These are phyloP conservation scores for Phaedon cochleariae DNA, from an alignment of 2,888 invertebrate genomes.

Conservation along the genomic window DNA sequence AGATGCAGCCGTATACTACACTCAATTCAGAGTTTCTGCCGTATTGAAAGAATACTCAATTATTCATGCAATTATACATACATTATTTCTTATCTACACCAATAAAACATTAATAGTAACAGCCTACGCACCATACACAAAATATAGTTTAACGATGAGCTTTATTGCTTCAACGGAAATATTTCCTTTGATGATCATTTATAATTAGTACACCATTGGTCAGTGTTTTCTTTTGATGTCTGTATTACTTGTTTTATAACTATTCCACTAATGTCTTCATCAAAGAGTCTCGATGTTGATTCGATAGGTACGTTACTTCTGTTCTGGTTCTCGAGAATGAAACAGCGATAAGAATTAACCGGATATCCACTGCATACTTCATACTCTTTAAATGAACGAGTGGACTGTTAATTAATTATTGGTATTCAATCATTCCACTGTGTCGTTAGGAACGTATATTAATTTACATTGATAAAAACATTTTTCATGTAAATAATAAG, in stretches of 20 bases:
- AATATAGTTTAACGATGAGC: conserved; percentile 3
- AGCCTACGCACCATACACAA: neutral
- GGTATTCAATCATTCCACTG: too few relatives aligned
- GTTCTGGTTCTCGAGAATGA: too few relatives aligned
- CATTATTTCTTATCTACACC: neutral
- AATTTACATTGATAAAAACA: too few relatives aligned
- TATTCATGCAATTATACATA: neutral
- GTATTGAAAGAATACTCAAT: too few relatives aligned
- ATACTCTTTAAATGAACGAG: too few relatives aligned
- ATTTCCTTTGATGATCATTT: conserved; percentile 10
- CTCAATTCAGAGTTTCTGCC: too few relatives aligned
- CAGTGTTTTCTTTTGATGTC: conserved; percentile 12
- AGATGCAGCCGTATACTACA: too few relatives aligned
- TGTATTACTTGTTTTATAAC: conserved; percentile 7
- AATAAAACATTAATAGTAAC: neutral
- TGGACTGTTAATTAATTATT: too few relatives aligned
- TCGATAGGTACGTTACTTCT: neutral
- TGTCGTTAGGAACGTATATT: too few relatives aligned
- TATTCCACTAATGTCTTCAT: conserved; percentile 15
- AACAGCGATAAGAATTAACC: too few relatives aligned
- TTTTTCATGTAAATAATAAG: too few relatives aligned
- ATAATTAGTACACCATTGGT: conserved; percentile 14
- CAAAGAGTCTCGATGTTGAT: neutral
- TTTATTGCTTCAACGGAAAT: conserved; percentile 8
- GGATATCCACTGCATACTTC: too few relatives aligned